Evolutionary conservation across 2,797 vertebrate species (phyloP).

Genomic region (Sebastes kiyomatsui): DNA sequence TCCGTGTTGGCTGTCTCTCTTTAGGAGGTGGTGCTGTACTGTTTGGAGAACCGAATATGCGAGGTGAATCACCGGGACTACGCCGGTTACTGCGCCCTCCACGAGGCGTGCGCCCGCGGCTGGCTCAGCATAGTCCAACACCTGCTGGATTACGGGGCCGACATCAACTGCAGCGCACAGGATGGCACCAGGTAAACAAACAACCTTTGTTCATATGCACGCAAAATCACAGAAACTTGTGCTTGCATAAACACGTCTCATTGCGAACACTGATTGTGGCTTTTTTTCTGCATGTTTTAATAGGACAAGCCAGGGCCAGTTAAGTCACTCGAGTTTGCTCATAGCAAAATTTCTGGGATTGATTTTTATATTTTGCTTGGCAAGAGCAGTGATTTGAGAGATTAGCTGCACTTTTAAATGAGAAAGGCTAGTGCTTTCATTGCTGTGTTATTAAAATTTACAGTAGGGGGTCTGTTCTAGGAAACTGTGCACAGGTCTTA

Average conservation of each 20-base stretch:
- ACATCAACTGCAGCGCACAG: conserved; percentile 98
- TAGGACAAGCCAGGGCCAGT: neutral
- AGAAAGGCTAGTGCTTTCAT: conserved; percentile 16
- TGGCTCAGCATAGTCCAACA: conserved; percentile 97
- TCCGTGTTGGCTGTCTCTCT: conserved; percentile 17
- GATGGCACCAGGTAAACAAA: conserved; percentile 90
- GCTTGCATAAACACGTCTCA: neutral
- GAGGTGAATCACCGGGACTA: conserved; percentile 99
- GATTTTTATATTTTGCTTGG: conserved; percentile 8
- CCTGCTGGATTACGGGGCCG: conserved; percentile 95
- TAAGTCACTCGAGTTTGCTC: neutral
- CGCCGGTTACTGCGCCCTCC: conserved; percentile 96
- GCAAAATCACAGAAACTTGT: neutral
- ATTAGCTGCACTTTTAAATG: conserved; percentile 34
- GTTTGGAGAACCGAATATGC: conserved; percentile 95
- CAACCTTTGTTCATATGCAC: neutral
- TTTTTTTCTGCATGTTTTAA: neutral
- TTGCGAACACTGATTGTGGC: neutral
- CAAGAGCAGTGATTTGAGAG: conserved; percentile 26
- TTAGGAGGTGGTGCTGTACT: conserved; percentile 93
- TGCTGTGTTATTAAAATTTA: conserved; percentile 31
- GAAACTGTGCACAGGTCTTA: conserved; percentile 18
- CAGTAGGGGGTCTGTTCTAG: conserved; percentile 26
- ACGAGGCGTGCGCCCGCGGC: conserved; percentile 96
- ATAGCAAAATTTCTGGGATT: conserved; percentile 12